Evolutionary conservation across 92 coral and sea anemone species (phyloP).

Genomic region (Actinostola sp.): DNA sequence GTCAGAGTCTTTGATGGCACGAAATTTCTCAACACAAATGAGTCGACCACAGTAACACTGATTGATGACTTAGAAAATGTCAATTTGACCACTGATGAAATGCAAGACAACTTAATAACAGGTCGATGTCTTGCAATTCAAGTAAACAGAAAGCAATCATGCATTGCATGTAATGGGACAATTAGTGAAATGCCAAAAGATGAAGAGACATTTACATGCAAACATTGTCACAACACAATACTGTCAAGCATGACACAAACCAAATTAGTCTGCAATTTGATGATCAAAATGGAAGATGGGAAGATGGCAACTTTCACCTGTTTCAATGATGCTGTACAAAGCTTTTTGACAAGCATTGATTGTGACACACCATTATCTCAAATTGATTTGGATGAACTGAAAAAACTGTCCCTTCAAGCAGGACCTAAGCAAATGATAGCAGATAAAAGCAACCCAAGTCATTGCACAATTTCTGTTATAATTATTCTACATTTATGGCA

Average conservation of each 20-base stretch:
- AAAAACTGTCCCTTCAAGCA: constrained; percentile 23
- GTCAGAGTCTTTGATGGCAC: constrained; percentile 53
- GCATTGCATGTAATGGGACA: constrained; percentile 54
- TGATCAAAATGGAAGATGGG: constrained; percentile 26
- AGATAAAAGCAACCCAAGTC: constrained; percentile 31
- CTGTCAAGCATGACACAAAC: too few relatives aligned
- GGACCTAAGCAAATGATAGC: constrained; percentile 30
- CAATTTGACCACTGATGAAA: constrained; percentile 52
- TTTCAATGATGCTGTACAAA: constrained; percentile 49
- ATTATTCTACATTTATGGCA: too few relatives aligned
- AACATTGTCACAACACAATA: too few relatives aligned
- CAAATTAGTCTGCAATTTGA: constrained; percentile 12
- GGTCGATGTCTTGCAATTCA: constrained; percentile 53
- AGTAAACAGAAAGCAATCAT: constrained; percentile 52
- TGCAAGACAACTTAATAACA: constrained; percentile 44
- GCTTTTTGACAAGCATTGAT: constrained; percentile 38
- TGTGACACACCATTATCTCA: constrained; percentile 22
- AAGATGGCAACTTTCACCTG: constrained; percentile 34
- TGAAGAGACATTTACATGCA: background rate
- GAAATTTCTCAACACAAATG: constrained; percentile 59
- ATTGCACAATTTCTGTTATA: constrained; percentile 42
- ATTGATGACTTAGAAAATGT: constrained; percentile 49
- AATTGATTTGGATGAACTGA: constrained; percentile 30
- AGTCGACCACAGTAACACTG: constrained; percentile 54
- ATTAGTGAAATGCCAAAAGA: background rate